These are phyloP conservation scores for Tinea pellionella DNA, from an alignment of 2,888 invertebrate species.

Conservation along the genomic window DNA sequence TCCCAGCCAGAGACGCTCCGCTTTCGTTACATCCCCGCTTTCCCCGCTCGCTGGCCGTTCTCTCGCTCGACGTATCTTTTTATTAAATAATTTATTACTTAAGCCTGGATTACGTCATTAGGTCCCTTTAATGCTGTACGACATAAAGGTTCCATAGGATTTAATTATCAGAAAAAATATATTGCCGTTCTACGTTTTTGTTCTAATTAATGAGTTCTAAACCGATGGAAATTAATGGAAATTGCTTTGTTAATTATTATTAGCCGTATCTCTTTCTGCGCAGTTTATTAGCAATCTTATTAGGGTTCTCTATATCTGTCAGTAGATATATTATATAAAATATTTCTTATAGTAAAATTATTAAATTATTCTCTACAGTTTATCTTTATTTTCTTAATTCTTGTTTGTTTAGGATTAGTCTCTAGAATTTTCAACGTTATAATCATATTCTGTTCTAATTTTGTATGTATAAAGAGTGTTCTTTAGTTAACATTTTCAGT, in stretches of 20 bases:
- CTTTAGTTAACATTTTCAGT: no score
- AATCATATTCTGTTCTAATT: not conserved
- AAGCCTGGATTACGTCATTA: constrained; percentile 6
- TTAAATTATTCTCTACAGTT: not conserved
- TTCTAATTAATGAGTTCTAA: not conserved
- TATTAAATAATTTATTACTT: constrained; percentile 13
- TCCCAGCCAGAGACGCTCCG: constrained; percentile 31
- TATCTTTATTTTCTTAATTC: not conserved
- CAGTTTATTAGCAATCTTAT: not conserved
- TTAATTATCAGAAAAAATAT: constrained; percentile 9
- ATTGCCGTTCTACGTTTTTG: not conserved
- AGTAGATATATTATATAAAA: not conserved
- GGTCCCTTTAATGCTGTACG: not conserved
- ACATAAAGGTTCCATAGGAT: not conserved
- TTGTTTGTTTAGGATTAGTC: not conserved
- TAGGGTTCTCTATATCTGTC: no score
- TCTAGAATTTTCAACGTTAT: not conserved
- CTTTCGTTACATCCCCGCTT: constrained; percentile 22
- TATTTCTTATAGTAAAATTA: not conserved
- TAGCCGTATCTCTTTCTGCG: not conserved
- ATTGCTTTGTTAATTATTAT: constrained; percentile 6
- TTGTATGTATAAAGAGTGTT: not conserved
- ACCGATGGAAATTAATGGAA: constrained; percentile 1
- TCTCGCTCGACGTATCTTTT: constrained; percentile 4
- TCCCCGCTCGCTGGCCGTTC: constrained; percentile 10